phyloP scores from a whole-genome alignment of 2,113 vertebrate species.

The Nothocercus julius region DNA sequence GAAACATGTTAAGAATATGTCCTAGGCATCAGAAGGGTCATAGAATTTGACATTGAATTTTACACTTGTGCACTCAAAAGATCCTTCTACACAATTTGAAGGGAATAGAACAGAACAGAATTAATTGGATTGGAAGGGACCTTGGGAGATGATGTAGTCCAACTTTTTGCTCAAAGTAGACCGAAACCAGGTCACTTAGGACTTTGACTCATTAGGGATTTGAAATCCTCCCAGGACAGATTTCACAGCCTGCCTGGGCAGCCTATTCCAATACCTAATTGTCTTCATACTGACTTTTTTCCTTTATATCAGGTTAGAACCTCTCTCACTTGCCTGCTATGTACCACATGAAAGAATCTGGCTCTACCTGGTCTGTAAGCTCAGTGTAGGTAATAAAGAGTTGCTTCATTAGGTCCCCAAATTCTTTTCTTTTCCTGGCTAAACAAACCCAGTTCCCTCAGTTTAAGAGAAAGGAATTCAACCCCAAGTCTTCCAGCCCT shows the following conservation, averaged over 20 bases:
- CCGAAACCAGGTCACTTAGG: neutral
- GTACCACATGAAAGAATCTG: neutral
- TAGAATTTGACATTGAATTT: neutral
- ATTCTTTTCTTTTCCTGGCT: neutral
- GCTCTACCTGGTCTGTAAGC: neutral
- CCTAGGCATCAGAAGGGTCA: neutral
- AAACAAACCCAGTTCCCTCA: neutral
- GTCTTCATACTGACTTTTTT: neutral
- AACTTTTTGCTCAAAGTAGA: neutral
- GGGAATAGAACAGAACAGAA: neutral
- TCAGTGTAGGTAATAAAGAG: accelerated
- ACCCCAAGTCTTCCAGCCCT: neutral
- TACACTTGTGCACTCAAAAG: neutral
- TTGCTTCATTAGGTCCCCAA: neutral
- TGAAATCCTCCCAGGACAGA: neutral
- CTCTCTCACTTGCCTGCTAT: neutral
- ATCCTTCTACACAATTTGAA: neutral
- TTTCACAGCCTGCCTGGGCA: neutral
- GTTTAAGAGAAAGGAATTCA: neutral
- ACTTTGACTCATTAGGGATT: neutral
- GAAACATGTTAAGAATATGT: neutral
- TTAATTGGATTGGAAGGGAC: neutral
- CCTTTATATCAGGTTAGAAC: neutral
- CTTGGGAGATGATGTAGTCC: neutral
- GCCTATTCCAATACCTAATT: neutral